Conservation (phyloP, 2,113 vertebrate species). For the Ciconia stormi region DNA sequence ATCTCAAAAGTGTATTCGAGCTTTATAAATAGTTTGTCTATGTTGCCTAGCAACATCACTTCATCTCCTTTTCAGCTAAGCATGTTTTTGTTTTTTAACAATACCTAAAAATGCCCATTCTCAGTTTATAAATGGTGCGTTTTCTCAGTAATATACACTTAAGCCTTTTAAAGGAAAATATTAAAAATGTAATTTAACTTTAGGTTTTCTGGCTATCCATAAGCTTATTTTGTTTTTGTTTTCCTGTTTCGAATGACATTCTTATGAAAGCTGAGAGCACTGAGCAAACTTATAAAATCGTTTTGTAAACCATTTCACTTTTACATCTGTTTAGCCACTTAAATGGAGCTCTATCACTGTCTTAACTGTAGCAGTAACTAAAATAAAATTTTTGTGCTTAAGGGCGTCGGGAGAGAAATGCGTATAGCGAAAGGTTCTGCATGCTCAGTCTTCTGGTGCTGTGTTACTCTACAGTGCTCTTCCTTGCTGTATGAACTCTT, state of each 20-base stretch:
- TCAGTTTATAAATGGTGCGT: not conserved
- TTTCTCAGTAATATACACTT: not conserved
- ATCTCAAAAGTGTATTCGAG: slow-evolving; percentile 29
- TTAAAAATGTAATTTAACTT: not conserved
- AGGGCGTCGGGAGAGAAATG: not conserved
- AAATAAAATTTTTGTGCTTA: not conserved
- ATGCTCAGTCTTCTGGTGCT: not conserved
- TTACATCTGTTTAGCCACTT: not conserved
- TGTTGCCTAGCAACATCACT: slow-evolving; percentile 57
- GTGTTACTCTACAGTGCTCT: not conserved
- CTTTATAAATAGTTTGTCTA: slow-evolving; percentile 58
- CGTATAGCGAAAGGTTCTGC: not conserved
- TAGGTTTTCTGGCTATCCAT: not conserved
- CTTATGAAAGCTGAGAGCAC: not conserved
- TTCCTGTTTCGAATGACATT: not conserved
- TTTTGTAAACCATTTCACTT: not conserved
- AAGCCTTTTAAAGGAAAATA: not conserved
- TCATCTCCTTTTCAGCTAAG: not conserved
- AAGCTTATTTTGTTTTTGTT: not conserved
- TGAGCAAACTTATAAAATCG: not conserved
- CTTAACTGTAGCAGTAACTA: not conserved
- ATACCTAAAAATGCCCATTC: not conserved
- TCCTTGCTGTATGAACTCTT: not conserved
- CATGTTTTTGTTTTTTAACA: not conserved
- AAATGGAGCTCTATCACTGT: not conserved